phyloP scores from a whole-genome alignment of 1,140 invertebrate species.

The Brachionus sp. region DNA sequence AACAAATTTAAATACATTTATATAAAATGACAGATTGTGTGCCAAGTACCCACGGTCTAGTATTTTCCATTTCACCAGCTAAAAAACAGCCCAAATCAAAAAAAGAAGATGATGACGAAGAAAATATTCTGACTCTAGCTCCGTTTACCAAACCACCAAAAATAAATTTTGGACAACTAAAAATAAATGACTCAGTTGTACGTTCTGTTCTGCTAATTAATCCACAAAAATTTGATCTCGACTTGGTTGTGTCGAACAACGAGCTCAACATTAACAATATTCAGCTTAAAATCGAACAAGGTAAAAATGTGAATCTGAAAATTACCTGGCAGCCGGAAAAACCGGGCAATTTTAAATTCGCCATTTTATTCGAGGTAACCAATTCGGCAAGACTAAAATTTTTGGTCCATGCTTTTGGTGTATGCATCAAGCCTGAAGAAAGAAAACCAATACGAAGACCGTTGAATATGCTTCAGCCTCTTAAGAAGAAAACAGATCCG shows the following conservation, averaged over 20 bases:
- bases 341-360: conserved; percentile 7
- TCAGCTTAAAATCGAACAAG: not conserved
- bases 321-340: conserved; percentile 25
- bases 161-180: conserved; percentile 39
- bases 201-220: not conserved
- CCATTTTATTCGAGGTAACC: conserved; percentile 29
- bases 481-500: not conserved
- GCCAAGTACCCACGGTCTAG: not conserved
- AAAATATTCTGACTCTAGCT: conserved; percentile 24
- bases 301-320: conserved; percentile 26
- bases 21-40: conserved; percentile 22
- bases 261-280: conserved; percentile 31
- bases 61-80: conserved; percentile 4
- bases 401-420: conserved; percentile 38
- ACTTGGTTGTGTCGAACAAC: conserved; percentile 7
- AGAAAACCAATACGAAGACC: conserved; percentile 25
- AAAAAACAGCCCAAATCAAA: not conserved
- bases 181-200: conserved; percentile 6
- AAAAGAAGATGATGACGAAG: conserved; percentile 28
- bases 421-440: not conserved
- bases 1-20: not conserved
- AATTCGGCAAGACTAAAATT: conserved; percentile 41
- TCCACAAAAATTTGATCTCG: conserved; percentile 30
- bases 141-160: conserved; percentile 42
- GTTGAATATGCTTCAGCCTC: conserved; percentile 20